Evolutionary conservation across 1,140 invertebrate species (phyloP), one percentile per base, ranked within the genome.

Genomic region (Drosophila kurseongensis): DNA sequence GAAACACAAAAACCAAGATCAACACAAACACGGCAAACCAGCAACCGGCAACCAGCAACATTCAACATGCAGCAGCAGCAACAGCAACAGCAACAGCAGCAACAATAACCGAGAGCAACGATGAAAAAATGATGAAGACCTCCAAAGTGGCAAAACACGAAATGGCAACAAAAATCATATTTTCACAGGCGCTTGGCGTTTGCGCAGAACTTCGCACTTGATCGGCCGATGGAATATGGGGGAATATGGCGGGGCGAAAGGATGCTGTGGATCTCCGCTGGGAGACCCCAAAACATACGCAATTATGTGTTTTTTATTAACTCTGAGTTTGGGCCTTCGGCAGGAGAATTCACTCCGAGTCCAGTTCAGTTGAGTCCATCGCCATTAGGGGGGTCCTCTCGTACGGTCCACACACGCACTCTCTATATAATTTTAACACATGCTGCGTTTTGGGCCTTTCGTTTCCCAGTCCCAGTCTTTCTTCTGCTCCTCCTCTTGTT

Each of bases 391-490:
- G 79, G 79, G 84, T 83, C 83, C 48, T 40, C 48, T 66, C 71
- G 56, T 55, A 55, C 61, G 48, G 62, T 85, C 79, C 67, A 73
- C 83, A 89, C 83, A 89, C 83, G 84, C 83, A 89, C 83, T 83
- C 83, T 88, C 84, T 88, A 88, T 88, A 88, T 88, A 89, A 88
- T 88, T 89, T 88, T 88, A 88, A 88, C 83, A 88, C 83, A 88
- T 88, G 83, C 83, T 89, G 83, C 60, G 83, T 89, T 89, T 88
- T 83, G 61, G 83, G 69, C 56, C 55, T 84, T 84, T 84, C 67
- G 27, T 57, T 74, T 78, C 62, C 23, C 16, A 18, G 27, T 29
- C 16, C n/a, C 10, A 5, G 29, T 23, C 67, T 59, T 47, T 44
- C 52, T 8, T 38, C 27, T 14, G 35, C 12, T 54, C 3, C 16